Evolutionary conservation across 2,888 invertebrate genomes (phyloP).

Genomic region (Amiota minor): DNA sequence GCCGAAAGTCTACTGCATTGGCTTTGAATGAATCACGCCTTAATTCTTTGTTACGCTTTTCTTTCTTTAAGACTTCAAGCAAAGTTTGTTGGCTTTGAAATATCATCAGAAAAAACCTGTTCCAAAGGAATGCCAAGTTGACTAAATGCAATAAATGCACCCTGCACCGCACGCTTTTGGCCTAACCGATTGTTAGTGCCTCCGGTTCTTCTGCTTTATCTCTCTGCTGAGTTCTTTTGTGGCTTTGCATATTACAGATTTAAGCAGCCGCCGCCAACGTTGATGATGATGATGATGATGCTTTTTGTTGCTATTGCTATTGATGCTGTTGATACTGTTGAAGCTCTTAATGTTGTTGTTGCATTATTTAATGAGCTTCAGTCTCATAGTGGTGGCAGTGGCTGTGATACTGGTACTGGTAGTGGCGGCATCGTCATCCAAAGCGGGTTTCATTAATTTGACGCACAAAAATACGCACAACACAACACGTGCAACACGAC

Average conservation of each 20-base stretch:
- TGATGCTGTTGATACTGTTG: too few species aligned
- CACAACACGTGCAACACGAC: conserved; percentile 45
- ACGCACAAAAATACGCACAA: conserved; percentile 45
- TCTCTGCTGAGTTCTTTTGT: neutral
- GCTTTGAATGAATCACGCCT: conserved; percentile 26
- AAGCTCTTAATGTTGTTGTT: neutral
- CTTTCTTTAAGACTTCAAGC: neutral
- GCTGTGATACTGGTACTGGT: neutral
- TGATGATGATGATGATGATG: too few species aligned
- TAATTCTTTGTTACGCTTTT: conserved; percentile 25
- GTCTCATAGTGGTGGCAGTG: conserved; percentile 24
- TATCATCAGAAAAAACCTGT: conserved; percentile 16
- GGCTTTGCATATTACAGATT: conserved; percentile 61
- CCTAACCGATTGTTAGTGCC: too few species aligned
- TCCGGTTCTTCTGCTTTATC: neutral
- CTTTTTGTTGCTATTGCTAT: too few species aligned
- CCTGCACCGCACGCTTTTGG: neutral
- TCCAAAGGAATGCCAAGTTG: conserved; percentile 14
- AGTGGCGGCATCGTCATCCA: neutral
- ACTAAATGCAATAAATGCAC: neutral
- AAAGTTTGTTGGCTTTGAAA: conserved; percentile 19
- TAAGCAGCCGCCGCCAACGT: conserved; percentile 37
- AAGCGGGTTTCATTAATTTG: conserved; percentile 52
- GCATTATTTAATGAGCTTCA: conserved; percentile 16
- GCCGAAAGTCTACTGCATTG: conserved; percentile 11